Conservation (phyloP, 2,797 vertebrate species). For the Pangasius djambal region DNA sequence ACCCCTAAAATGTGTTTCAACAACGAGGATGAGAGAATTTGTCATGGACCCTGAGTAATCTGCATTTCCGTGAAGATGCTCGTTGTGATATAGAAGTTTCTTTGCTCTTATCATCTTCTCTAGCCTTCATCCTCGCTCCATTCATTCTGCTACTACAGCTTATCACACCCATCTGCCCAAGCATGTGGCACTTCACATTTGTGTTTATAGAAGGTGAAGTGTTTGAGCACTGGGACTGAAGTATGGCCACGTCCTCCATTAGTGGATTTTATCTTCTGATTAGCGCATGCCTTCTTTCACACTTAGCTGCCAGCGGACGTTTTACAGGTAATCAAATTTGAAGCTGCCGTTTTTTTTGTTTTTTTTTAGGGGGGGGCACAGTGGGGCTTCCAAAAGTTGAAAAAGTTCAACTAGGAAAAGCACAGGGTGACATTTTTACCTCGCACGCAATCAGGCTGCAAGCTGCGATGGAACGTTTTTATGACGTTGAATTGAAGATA, state of each 20-base stretch:
- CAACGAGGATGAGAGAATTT: background rate
- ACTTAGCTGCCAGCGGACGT: background rate
- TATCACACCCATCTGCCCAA: slow-evolving; percentile 7
- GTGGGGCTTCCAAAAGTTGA: background rate
- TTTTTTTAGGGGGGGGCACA: too few species aligned
- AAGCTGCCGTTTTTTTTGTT: background rate
- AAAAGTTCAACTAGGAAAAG: background rate
- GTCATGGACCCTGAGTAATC: background rate
- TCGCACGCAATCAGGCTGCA: background rate
- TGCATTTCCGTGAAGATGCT: background rate
- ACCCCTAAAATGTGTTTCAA: background rate
- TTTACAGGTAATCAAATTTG: background rate
- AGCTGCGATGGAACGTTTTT: background rate
- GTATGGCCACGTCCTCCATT: background rate
- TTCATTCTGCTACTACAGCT: background rate
- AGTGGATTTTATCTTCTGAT: background rate
- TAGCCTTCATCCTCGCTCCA: background rate
- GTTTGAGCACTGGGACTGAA: slow-evolving; percentile 29
- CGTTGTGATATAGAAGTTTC: background rate
- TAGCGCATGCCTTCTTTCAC: background rate
- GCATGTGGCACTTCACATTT: slow-evolving; percentile 16
- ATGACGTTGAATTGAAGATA: background rate
- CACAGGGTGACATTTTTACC: background rate
- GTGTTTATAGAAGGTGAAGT: slow-evolving; percentile 47
- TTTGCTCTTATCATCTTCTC: background rate